Base-by-base conservation (phyloP, 2,113 vertebrate species). In the Fregetta grallaria region DNA sequence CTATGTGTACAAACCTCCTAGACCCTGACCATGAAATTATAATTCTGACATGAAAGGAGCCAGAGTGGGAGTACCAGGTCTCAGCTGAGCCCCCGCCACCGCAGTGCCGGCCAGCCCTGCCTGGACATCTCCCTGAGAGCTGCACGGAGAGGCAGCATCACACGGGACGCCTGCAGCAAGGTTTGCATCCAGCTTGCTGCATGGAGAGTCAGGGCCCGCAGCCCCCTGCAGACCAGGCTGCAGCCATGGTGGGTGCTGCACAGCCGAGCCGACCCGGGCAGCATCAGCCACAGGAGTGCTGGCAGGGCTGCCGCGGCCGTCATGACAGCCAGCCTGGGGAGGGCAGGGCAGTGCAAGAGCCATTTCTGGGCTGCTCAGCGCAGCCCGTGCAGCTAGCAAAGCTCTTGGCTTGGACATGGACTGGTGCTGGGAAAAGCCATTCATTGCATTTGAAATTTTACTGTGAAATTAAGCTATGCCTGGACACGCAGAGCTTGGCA, bases 401-500 rank as follows among this genome's bases (percentile, higher is more conserved):
- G 87, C 93, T 58, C 70, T 94, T 79, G 85, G 90, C 85, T 90
- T 38, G 49, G 30, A 32, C 13, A 1, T 3, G 62, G 82, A 45
- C 59, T 40, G 52, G 65, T 89, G 86, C 83, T 88, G 90, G 65
- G 90, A 95, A 86, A 88, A 96, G 79, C 82, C 61, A 22, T 86
- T 90, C 68, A 27, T 3, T 86, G 90, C 75, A 32, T 75, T 70
- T 83, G 72, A 93, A 86, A 86, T 80, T 88, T 87, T 76, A 77
- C 92, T 74, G 90, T 80, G 92, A 90, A 92, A 90, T 88, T 67
- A 88, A 91, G 72, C 88, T 70, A 30, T 67, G 92, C 85, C 85
- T 75, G 81, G 95, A 88, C 94, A 92, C 3, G 23, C 82, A 88
- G 88, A 74, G 85, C 77, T 87, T 89, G 85, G 92, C 87, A 76